Evolutionary conservation across 2,113 vertebrate species (phyloP), one percentile per base, ranked within the genome.

Genomic region (Gallinago media): DNA sequence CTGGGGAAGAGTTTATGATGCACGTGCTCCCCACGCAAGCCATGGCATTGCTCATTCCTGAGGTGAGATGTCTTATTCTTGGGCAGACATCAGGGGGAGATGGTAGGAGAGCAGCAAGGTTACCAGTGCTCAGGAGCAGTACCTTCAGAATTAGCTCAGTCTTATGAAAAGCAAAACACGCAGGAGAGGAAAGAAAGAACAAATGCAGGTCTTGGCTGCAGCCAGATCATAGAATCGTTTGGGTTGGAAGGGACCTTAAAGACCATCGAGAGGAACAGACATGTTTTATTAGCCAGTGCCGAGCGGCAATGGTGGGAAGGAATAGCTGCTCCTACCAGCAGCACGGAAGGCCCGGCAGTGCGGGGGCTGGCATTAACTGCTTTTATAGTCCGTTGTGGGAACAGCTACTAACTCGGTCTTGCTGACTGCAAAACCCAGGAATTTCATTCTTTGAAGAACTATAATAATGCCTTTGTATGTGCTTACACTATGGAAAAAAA

Each of bases 271-370:
- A 12, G 0, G 1, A 31, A 17, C 20, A 32, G 34, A 50, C 15
- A 11, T 62, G 50, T 29, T 86, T 83, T 87, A 46, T 81, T 70
- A 66, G 58, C 47, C 52, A 63, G 26, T 4, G 9, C 32, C 22
- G 23, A 62, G 54, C 40, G 0, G 3, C 54, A n/a, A 2, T 0
- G 5, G 34, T 0, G 2, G 42, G 49, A 77, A 62, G 47, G n/a
- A 88, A 55, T 72, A 79, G n/a, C 21, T 52, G 42, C 22, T 58
- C 1, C n/a, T 58, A 44, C 25, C 7, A 63, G 56, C n/a, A 80
- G 46, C 31, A 13, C 23, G 44, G 56, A 22, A 82, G 73, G 25
- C 36, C 55, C 6, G 1, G 18, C 27, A 26, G 23, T 6, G 9
- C 12, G 14, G 47, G 26, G 36, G 21, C 46, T 73, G 1, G 0